Percentiles rank a stretch among this genome's conserved stretches.
Conservation (phyloP, 2,113 vertebrate genomes). For the Sinocyclocheilus maitianheensis region DNA sequence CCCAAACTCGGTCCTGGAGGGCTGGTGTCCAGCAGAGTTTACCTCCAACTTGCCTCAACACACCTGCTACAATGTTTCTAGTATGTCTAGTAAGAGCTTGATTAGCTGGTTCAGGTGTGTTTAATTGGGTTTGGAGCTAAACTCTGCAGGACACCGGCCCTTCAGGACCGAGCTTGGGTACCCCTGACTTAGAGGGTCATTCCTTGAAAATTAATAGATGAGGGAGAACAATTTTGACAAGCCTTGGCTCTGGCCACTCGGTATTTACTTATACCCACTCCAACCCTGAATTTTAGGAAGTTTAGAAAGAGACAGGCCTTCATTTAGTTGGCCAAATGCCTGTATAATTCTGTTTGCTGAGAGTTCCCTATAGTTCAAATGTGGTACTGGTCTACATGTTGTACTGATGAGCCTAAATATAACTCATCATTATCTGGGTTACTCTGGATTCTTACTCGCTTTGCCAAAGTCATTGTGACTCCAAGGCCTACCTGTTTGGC, state of each 20-base stretch:
- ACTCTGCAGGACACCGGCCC: too few species aligned
- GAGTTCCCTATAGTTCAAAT: neutral
- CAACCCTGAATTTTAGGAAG: neutral
- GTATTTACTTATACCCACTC: neutral
- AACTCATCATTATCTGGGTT: slow-evolving; percentile 13
- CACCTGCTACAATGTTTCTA: too few species aligned
- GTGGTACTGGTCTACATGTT: slow-evolving; percentile 3
- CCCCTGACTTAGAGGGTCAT: neutral
- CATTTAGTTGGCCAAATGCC: neutral
- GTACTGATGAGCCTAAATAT: slow-evolving; percentile 23
- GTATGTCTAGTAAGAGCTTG: too few species aligned
- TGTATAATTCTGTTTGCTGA: neutral
- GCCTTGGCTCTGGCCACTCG: neutral
- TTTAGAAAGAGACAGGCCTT: slow-evolving; percentile 3
- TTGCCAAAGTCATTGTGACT: slow-evolving; percentile 13
- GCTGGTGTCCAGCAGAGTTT: too few species aligned
- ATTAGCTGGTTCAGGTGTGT: too few species aligned
- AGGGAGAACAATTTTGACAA: neutral
- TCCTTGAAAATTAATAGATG: neutral
- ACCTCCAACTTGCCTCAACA: too few species aligned
- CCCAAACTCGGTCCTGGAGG: too few species aligned
- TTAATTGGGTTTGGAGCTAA: too few species aligned
- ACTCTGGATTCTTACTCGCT: slow-evolving; percentile 1
- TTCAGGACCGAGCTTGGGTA: too few species aligned
- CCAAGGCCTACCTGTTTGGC: neutral